Conservation (phyloP, 2,888 invertebrate genomes). For the Drosophila pseudotalamancana region DNA sequence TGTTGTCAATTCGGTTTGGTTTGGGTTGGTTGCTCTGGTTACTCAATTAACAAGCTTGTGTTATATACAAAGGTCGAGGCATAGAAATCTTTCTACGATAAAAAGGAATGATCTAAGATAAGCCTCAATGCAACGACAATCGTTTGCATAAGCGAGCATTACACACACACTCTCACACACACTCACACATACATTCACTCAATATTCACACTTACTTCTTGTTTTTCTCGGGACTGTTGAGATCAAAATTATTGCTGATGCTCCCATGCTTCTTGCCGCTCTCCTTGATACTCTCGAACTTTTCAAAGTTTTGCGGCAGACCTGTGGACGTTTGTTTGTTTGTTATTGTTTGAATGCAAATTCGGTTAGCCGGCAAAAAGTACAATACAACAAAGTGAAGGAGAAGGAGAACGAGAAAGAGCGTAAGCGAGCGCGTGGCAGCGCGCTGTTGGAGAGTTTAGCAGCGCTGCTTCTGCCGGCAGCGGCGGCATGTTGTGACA, state of each 20-base stretch:
- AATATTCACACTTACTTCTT: slow-evolving; percentile 86
- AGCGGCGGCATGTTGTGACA: slow-evolving; percentile 72
- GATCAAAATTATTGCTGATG: slow-evolving; percentile 85
- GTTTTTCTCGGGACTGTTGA: slow-evolving; percentile 87
- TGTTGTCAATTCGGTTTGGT: slow-evolving; percentile 50
- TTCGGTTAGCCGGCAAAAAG: slow-evolving; percentile 62
- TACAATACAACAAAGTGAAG: slow-evolving; percentile 29
- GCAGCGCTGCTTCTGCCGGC: slow-evolving; percentile 43
- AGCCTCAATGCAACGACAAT: slow-evolving; percentile 36
- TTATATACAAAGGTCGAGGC: slow-evolving; percentile 52
- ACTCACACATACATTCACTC: too few species aligned
- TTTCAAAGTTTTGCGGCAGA: slow-evolving; percentile 92
- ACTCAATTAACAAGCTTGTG: slow-evolving; percentile 61
- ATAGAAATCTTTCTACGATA: slow-evolving; percentile 31
- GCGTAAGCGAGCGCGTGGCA: background rate
- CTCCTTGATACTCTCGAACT: slow-evolving; percentile 90
- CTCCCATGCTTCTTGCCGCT: slow-evolving; percentile 86
- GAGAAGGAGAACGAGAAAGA: slow-evolving; percentile 20
- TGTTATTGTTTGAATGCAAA: slow-evolving; percentile 58
- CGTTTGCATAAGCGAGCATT: slow-evolving; percentile 63
- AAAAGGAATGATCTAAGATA: slow-evolving; percentile 49
- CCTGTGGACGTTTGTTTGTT: slow-evolving; percentile 85
- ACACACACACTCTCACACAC: background rate
- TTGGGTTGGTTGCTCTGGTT: slow-evolving; percentile 22
- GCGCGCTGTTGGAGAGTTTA: slow-evolving; percentile 10